phyloP scores from a whole-genome alignment of 1,140 invertebrate species.

The roundworm (Caenorhabditis elegans) region DNA sequence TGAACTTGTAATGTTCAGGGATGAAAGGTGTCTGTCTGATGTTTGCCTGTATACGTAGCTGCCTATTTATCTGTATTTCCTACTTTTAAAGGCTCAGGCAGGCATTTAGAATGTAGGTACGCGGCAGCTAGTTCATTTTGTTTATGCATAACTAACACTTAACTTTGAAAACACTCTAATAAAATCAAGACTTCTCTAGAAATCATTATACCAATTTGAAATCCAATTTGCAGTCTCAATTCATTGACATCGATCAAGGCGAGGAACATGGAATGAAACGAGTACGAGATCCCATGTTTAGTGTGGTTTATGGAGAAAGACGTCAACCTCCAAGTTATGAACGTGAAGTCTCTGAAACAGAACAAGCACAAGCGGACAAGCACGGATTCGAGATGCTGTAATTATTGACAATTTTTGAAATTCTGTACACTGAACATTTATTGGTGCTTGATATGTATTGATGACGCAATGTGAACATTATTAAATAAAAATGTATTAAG shows the following conservation, averaged over 20 bases:
- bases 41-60: not conserved
- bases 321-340: not conserved
- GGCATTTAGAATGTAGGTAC: not conserved
- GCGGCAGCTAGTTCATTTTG: too few relatives aligned
- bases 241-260: slow-evolving; percentile 38
- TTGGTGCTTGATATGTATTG: not conserved
- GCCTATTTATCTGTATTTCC: not conserved
- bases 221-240: slow-evolving; percentile 26
- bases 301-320: slow-evolving; percentile 23
- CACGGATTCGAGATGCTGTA: slow-evolving; percentile 39
- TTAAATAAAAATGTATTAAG: too few relatives aligned
- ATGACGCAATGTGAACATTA: not conserved
- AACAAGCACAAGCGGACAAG: not conserved
- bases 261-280: slow-evolving; percentile 38
- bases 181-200: too few relatives aligned
- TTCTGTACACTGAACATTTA: not conserved
- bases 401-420: not conserved
- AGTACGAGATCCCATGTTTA: slow-evolving; percentile 34
- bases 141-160: too few relatives aligned
- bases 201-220: too few relatives aligned
- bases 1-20: too few relatives aligned
- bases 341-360: not conserved
- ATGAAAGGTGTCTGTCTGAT: too few relatives aligned
- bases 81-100: not conserved
- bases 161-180: too few relatives aligned